These are phyloP conservation scores for Chromobotia macracanthus DNA, from an alignment of 2,797 vertebrate genomes.

Conservation along the genomic window DNA sequence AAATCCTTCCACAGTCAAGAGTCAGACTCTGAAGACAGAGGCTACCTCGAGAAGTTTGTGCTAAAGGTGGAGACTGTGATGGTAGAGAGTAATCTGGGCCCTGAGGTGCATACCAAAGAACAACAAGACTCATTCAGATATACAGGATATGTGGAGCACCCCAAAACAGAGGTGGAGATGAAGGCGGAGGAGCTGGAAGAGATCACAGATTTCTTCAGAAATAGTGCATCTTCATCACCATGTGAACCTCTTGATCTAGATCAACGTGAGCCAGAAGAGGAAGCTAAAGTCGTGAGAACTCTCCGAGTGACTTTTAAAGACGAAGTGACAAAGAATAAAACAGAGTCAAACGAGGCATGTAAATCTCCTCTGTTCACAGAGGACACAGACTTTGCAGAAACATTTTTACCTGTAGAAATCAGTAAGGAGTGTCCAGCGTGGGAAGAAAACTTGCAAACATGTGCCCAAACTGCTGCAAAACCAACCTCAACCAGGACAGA, in stretches of 20 bases:
- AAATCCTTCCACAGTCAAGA: constrained; percentile 85
- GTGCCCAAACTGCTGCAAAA: constrained; percentile 21
- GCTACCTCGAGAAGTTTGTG: constrained; percentile 91
- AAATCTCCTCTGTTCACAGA: constrained; percentile 67
- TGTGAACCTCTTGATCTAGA: constrained; percentile 59
- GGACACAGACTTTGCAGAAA: constrained; percentile 32
- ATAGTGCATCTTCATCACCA: constrained; percentile 74
- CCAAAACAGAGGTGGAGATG: constrained; percentile 28
- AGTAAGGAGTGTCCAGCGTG: constrained; percentile 19
- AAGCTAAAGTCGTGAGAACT: constrained; percentile 24
- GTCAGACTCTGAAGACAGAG: constrained; percentile 86
- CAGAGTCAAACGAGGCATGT: constrained; percentile 79
- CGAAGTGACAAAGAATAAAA: not conserved
- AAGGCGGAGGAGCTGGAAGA: constrained; percentile 64
- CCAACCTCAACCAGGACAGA: not conserved
- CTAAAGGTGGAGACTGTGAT: constrained; percentile 87
- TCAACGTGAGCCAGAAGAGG: constrained; percentile 56
- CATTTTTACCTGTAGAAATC: constrained; percentile 45
- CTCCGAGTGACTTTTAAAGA: constrained; percentile 47
- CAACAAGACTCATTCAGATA: constrained; percentile 59
- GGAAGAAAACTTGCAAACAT: constrained; percentile 42
- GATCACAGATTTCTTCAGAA: constrained; percentile 78
- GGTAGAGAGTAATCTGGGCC: constrained; percentile 47
- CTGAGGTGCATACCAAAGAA: constrained; percentile 53
- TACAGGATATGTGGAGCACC: constrained; percentile 38